These are phyloP conservation scores for Puffinus mauretanicus DNA, from an alignment of 2,113 vertebrate species.

Conservation along the genomic window DNA sequence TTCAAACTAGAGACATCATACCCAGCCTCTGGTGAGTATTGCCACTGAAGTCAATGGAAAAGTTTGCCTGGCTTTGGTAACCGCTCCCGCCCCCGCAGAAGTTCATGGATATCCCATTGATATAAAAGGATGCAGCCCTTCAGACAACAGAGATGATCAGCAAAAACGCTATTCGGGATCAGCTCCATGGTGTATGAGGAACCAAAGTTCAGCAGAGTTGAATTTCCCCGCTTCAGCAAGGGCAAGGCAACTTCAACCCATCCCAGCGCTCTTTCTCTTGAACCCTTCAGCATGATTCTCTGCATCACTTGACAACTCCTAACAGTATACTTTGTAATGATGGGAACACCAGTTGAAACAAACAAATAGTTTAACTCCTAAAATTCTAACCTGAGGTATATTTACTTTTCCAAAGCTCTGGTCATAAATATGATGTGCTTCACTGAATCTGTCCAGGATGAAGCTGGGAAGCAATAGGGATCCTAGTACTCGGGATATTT, in stretches of 20 bases:
- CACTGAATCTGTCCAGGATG: conserved; percentile 39
- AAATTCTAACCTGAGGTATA: not conserved
- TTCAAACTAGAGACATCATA: not conserved
- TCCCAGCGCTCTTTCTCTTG: not conserved
- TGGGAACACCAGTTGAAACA: not conserved
- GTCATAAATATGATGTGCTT: not conserved
- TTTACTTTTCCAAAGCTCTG: not conserved
- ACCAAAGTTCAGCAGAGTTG: not conserved
- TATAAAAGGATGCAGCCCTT: not conserved
- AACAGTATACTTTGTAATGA: not conserved
- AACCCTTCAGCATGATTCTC: not conserved
- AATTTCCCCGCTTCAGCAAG: not conserved
- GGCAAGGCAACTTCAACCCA: not conserved
- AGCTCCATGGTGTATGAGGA: not conserved
- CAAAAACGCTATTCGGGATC: not conserved
- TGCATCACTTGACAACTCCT: not conserved
- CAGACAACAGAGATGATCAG: not conserved
- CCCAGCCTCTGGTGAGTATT: not conserved
- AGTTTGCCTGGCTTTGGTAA: not conserved
- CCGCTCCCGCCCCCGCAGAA: not conserved
- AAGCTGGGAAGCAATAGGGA: conserved; percentile 52
- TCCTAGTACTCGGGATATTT: not conserved
- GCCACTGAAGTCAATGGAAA: not conserved
- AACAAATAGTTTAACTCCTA: conserved; percentile 45
- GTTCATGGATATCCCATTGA: not conserved